Evolutionary conservation across 2,113 vertebrate genomes (phyloP).

Genomic region (Taurulus bubalis): DNA sequence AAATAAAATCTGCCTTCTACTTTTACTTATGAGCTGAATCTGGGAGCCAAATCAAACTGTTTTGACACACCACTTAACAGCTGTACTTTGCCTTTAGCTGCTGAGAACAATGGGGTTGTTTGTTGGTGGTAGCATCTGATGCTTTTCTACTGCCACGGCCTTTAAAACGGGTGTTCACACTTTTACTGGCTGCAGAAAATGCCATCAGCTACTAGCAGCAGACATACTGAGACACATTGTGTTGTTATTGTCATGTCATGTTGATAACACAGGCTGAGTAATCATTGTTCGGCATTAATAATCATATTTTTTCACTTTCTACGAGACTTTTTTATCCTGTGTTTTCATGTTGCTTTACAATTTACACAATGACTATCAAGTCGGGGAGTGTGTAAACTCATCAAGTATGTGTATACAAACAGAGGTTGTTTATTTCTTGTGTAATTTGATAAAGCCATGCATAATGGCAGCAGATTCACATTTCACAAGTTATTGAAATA

Average conservation of each 20-base stretch:
- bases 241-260: conserved; percentile 40
- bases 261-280: conserved; percentile 41
- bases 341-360: conserved; percentile 3
- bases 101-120: conserved; percentile 37
- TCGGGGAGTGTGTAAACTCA: neutral
- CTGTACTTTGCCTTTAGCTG: conserved; percentile 35
- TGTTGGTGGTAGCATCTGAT: conserved; percentile 53
- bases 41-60: conserved; percentile 30
- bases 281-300: conserved; percentile 32
- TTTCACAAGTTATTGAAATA: neutral
- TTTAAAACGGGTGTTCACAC: conserved; percentile 32
- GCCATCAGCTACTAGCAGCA: conserved; percentile 52
- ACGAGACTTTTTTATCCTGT: neutral
- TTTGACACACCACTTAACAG: conserved; percentile 41
- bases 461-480: neutral
- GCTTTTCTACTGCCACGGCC: conserved; percentile 13
- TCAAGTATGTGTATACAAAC: neutral
- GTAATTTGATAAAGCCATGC: neutral
- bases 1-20: conserved; percentile 14
- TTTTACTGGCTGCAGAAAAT: conserved; percentile 8
- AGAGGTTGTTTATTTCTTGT: neutral
- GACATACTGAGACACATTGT: conserved; percentile 32
- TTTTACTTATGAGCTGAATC: conserved; percentile 21
- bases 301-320: conserved; percentile 34
- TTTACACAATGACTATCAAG: conserved; percentile 10